Conservation (phyloP, 2,797 vertebrate species). For the Leuciscus waleckii region DNA sequence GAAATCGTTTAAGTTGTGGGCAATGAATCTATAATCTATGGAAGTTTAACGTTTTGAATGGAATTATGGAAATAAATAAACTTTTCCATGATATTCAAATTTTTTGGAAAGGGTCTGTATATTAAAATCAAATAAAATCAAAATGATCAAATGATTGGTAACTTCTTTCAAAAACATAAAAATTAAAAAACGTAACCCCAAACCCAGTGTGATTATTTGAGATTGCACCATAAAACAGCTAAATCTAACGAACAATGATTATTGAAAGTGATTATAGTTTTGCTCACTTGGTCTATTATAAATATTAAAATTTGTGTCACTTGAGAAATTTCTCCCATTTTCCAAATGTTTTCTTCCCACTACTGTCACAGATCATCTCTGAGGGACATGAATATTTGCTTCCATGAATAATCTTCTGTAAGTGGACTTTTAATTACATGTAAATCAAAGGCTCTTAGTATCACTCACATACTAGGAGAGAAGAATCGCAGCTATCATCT, state of each 20-base stretch:
- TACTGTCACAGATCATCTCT: conserved; percentile 27
- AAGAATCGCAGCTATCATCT: conserved; percentile 19
- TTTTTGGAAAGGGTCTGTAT: no score
- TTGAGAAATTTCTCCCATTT: not conserved
- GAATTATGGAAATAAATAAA: no score
- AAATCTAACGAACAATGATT: not conserved
- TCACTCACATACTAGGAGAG: conserved; percentile 33
- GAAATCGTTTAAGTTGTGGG: no score
- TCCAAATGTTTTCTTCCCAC: conserved; percentile 20
- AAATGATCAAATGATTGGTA: not conserved
- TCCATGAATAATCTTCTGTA: conserved; percentile 62
- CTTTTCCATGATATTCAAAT: no score
- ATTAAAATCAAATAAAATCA: not conserved
- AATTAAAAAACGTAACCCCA: not conserved
- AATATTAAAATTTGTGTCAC: not conserved
- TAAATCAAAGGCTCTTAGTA: conserved; percentile 60
- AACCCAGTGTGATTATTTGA: not conserved
- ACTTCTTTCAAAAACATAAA: not conserved
- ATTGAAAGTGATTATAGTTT: not conserved
- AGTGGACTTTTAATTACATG: conserved; percentile 69
- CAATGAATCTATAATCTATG: no score
- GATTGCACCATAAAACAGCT: not conserved
- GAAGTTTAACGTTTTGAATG: no score
- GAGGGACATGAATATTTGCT: conserved; percentile 59
- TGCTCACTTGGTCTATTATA: not conserved